Conservation (phyloP, 2,888 invertebrate genomes). For the Pterostichus madidus region DNA sequence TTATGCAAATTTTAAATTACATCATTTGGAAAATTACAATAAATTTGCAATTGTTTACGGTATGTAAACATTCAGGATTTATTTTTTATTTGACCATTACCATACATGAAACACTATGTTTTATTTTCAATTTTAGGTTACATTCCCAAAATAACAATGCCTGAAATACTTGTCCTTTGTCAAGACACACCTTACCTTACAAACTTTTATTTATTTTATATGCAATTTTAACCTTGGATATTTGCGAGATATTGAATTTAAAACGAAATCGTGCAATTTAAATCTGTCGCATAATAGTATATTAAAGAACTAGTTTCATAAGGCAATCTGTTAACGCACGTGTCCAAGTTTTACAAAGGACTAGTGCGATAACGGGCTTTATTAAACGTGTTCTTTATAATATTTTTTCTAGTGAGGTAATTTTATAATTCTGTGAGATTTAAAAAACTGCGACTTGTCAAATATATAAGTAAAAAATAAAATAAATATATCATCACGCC, state of each 20-base stretch:
- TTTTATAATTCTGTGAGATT: too few relatives aligned
- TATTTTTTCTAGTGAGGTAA: too few relatives aligned
- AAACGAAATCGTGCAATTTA: background rate
- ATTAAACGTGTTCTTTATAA: too few relatives aligned
- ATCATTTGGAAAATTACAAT: conserved; percentile 45
- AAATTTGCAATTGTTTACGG: conserved; percentile 50
- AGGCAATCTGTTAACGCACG: too few relatives aligned
- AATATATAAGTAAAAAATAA: too few relatives aligned
- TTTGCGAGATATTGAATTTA: too few relatives aligned
- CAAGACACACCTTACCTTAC: conserved; percentile 19
- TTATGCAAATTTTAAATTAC: conserved; percentile 38
- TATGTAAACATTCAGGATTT: conserved; percentile 30
- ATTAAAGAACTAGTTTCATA: too few relatives aligned
- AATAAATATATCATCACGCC: too few relatives aligned
- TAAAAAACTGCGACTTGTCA: too few relatives aligned
- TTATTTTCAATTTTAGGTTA: conserved; percentile 7
- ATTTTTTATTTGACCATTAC: conserved; percentile 19
- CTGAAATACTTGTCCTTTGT: conserved; percentile 23
- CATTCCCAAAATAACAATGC: conserved; percentile 35
- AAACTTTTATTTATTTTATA: background rate
- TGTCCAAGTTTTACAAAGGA: too few relatives aligned
- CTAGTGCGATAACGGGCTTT: too few relatives aligned
- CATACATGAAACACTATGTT: conserved; percentile 9
- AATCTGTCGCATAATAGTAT: too few relatives aligned
- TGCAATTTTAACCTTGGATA: conserved; percentile 1